phyloP scores from a whole-genome alignment of 1,140 invertebrate genomes.

The Eufriesea mexicana region DNA sequence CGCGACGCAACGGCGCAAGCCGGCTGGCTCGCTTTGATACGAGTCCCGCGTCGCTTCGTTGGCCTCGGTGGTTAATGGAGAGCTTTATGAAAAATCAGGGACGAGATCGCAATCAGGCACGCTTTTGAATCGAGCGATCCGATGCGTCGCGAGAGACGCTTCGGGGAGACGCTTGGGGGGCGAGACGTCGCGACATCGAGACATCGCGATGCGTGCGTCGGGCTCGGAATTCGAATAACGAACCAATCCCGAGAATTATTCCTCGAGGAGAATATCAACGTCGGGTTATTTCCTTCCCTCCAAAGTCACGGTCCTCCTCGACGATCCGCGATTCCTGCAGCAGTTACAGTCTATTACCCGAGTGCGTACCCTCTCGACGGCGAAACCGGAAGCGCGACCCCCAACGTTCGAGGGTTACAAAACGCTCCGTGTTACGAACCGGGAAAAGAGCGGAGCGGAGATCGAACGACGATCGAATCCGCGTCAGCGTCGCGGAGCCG shows the following conservation, averaged over 20 bases:
- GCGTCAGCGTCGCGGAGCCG: too few relatives aligned
- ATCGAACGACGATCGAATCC: too few relatives aligned
- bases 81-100: neutral
- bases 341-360: too few relatives aligned
- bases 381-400: neutral
- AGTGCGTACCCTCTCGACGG: too few relatives aligned
- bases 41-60: neutral
- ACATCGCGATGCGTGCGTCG: neutral
- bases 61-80: neutral
- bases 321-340: too few relatives aligned
- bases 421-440: too few relatives aligned
- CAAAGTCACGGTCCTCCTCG: too few relatives aligned
- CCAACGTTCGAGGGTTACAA: slow-evolving; percentile 3
- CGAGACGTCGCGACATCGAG: neutral
- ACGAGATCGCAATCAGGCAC: neutral
- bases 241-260: neutral
- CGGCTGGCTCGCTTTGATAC: slow-evolving; percentile 10
- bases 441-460: too few relatives aligned
- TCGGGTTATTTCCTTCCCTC: too few relatives aligned
- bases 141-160: neutral
- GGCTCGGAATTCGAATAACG: slow-evolving; percentile 8
- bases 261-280: neutral
- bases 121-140: slow-evolving; percentile 27
- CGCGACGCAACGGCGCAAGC: neutral
- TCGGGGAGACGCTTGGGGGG: neutral